Percentiles rank a stretch among this genome's conserved stretches.
Conservation (phyloP, 2,888 invertebrate species). For the Lasioglossum pauxillum region DNA sequence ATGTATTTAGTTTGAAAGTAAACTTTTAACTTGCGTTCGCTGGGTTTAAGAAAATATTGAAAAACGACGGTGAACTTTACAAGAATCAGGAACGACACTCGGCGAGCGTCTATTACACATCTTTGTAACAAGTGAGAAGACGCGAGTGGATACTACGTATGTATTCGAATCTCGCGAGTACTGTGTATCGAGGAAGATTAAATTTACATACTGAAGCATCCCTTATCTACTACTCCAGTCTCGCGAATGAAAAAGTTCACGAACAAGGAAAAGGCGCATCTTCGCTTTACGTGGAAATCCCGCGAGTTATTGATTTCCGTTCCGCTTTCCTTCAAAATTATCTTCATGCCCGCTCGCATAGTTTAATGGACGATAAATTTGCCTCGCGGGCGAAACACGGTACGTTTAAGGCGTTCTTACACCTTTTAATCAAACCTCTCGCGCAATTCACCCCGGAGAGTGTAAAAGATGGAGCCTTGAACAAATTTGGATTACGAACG, state of each 20-base stretch:
- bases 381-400: background rate
- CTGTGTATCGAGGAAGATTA: constrained; percentile 28
- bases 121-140: background rate
- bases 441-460: background rate
- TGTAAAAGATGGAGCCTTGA: background rate
- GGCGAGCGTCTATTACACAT: background rate
- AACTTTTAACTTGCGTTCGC: background rate
- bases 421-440: background rate
- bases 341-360: background rate
- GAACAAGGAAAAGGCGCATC: background rate
- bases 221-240: constrained; percentile 14
- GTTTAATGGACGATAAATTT: background rate
- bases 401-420: background rate
- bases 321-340: constrained; percentile 3
- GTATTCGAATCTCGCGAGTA: constrained; percentile 10
- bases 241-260: constrained; percentile 15
- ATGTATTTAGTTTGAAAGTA: background rate
- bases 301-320: constrained; percentile 6
- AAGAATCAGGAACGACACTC: background rate
- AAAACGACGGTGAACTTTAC: background rate
- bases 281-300: background rate
- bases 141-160: background rate
- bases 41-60: background rate
- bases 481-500: too few relatives aligned
- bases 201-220: constrained; percentile 30